phyloP scores from a whole-genome alignment of 2,888 invertebrate species.

The Tiphia femorata region DNA sequence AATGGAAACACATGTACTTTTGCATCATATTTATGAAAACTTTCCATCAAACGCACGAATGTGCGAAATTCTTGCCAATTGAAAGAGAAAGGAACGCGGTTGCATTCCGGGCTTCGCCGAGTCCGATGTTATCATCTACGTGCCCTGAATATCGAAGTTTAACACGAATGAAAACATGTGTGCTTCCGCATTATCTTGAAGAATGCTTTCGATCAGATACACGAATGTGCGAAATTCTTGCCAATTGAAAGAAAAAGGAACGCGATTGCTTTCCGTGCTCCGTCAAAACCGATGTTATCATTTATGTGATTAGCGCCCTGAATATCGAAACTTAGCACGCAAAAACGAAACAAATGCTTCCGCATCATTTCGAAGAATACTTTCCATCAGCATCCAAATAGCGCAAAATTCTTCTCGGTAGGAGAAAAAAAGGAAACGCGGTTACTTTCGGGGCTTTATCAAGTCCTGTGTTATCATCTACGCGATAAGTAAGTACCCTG shows the following conservation, averaged over 20 bases:
- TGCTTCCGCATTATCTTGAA: no score
- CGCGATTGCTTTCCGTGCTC: slow-evolving; percentile 84
- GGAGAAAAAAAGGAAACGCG: slow-evolving; percentile 85
- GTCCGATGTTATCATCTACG: slow-evolving; percentile 87
- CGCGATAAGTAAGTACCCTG: no score
- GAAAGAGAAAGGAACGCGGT: slow-evolving; percentile 85
- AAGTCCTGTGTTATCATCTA: slow-evolving; percentile 88
- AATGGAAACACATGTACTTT: no score
- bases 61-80: slow-evolving; percentile 79
- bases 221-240: slow-evolving; percentile 81
- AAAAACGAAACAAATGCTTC: no score
- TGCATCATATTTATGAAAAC: no score
- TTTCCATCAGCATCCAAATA: slow-evolving; percentile 83
- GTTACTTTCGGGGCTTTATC: slow-evolving; percentile 83
- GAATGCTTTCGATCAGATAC: no score
- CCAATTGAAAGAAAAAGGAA: slow-evolving; percentile 83
- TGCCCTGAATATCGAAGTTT: no score
- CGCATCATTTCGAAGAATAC: no score
- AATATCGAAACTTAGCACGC: no score
- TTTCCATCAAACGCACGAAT: slow-evolving; percentile 83
- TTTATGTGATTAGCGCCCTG: slow-evolving; percentile 89
- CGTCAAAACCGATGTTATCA: slow-evolving; percentile 85
- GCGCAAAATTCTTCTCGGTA: slow-evolving; percentile 79
- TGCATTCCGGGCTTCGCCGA: slow-evolving; percentile 85
- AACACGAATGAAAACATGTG: no score